phyloP scores from a whole-genome alignment of 2,797 vertebrate genomes.

The Darevskia mixta region DNA sequence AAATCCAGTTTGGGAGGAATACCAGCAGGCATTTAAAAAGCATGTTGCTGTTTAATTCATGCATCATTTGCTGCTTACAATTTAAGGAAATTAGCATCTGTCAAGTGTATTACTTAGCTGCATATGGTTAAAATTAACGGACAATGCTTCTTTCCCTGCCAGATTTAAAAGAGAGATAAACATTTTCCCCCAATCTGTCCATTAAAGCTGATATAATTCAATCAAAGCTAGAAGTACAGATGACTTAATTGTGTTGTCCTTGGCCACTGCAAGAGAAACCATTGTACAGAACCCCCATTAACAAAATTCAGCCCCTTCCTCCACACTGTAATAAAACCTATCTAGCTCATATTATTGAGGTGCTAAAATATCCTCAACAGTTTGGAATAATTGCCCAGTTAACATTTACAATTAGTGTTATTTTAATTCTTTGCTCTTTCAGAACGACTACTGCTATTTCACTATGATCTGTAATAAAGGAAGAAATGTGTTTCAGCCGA shows the following conservation, averaged over 20 bases:
- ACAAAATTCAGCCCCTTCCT: conserved; percentile 21
- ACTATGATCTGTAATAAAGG: conserved; percentile 13
- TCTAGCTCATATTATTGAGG: conserved; percentile 23
- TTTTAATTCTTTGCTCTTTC: conserved; percentile 39
- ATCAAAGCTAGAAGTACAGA: conserved; percentile 40
- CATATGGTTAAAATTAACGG: conserved; percentile 64
- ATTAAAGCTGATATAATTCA: conserved; percentile 44
- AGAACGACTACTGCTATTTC: conserved; percentile 14
- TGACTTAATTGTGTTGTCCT: conserved; percentile 36
- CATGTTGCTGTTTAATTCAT: conserved; percentile 64
- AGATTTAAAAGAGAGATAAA: conserved; percentile 53
- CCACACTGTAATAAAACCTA: conserved; percentile 20
- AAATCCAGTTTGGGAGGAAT: conserved; percentile 68
- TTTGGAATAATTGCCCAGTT: conserved; percentile 36
- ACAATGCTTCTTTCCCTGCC: conserved; percentile 54
- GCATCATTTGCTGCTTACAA: conserved; percentile 69
- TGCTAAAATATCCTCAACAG: conserved; percentile 36
- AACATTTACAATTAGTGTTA: conserved; percentile 41
- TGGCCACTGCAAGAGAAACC: conserved; percentile 20
- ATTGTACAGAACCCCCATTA: conserved; percentile 19
- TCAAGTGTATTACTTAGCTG: conserved; percentile 66
- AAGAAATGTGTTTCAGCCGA: conserved; percentile 19
- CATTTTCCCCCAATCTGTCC: conserved; percentile 52
- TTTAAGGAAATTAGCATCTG: conserved; percentile 74
- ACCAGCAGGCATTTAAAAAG: conserved; percentile 61